Percentiles rank a stretch among this genome's conserved stretches.
These are phyloP conservation scores for Phoxinus dragarum DNA, from an alignment of 2,797 vertebrate genomes.

Conservation along the genomic window DNA sequence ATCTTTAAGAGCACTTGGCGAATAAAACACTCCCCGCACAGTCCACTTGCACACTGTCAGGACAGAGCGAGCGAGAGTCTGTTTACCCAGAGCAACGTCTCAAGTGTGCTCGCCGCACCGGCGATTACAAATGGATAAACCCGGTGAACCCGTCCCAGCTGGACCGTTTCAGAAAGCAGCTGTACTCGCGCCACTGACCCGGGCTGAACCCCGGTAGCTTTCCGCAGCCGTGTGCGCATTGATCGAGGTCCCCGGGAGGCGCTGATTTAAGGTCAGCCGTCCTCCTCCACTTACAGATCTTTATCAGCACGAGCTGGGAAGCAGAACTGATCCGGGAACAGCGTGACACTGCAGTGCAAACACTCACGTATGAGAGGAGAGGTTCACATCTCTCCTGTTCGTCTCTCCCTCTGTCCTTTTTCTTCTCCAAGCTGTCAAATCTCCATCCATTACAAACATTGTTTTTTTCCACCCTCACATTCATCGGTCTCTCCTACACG, in stretches of 20 bases:
- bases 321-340: constrained; percentile 25
- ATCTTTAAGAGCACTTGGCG: constrained; percentile 15
- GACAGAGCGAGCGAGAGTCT: constrained; percentile 10
- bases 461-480: constrained; percentile 9
- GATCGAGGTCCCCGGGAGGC: constrained; percentile 31
- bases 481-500: constrained; percentile 9
- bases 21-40: constrained; percentile 12
- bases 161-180: constrained; percentile 32
- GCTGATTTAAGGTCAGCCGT: constrained; percentile 39
- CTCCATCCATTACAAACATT: constrained; percentile 44
- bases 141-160: constrained; percentile 10
- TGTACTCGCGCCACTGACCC: constrained; percentile 16
- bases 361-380: constrained; percentile 3
- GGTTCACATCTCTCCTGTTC: neutral
- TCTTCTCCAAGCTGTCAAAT: constrained; percentile 33
- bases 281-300: constrained; percentile 38
- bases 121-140: constrained; percentile 41
- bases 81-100: constrained; percentile 35
- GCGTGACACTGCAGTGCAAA: neutral
- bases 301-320: constrained; percentile 13
- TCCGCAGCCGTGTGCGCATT: constrained; percentile 11
- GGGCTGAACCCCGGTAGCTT: constrained; percentile 22
- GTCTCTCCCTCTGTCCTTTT: constrained; percentile 16
- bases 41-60: neutral
- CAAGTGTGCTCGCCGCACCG: constrained; percentile 18